Base-by-base conservation (phyloP, 2,888 invertebrate species). In the Caenorhabditis becei region DNA sequence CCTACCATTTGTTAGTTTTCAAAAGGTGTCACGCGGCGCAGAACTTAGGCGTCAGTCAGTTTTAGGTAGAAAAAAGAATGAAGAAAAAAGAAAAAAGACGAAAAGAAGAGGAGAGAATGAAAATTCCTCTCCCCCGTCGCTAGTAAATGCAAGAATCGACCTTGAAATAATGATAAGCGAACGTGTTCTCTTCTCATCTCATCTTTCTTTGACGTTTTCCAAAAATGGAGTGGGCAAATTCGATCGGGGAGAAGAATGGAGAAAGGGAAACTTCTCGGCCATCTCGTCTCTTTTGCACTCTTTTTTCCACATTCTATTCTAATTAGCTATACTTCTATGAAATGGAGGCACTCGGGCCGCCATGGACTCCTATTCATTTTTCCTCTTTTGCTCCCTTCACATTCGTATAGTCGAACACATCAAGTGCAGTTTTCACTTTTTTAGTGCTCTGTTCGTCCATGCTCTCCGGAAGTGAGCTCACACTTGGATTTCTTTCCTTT, bases 141-240 rank as follows among this genome's bases (percentile, higher is more conserved):
- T 49, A 8, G n/a, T 20, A 44, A 49, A 18, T 49, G n/a, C 20
- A 2, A n/a, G n/a, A 49, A 20, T 8, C 20, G 49, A 20, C 49
- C 49, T 49, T 49, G 18, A 49, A n/a, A 35, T n/a, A 49, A 49
- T 49, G 49, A 49, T 49, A 49, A 49, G 8, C 49, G 49, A 49
- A 49, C 49, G 18, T 49, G 49, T 49, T 49, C 49, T n/a, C 8
- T n/a, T 3, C 8, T 18, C 20, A 35, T 35, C 10, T 35, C 35
- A n/a, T n/a, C n/a, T n/a, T n/a, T n/a, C n/a, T n/a, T n/a, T n/a
- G 35, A 10, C 35, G 35, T 35, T 8, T 35, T 8, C 35, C 10
- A 35, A 35, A 35, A 10, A 35, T 35, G 35, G 35, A 35, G 35
- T 8, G 10, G 16, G 14, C 10, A 3, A 41, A 10, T 32, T 32